Conservation (phyloP, 2,113 vertebrate genomes). For the Ranitomeya imitator region DNA sequence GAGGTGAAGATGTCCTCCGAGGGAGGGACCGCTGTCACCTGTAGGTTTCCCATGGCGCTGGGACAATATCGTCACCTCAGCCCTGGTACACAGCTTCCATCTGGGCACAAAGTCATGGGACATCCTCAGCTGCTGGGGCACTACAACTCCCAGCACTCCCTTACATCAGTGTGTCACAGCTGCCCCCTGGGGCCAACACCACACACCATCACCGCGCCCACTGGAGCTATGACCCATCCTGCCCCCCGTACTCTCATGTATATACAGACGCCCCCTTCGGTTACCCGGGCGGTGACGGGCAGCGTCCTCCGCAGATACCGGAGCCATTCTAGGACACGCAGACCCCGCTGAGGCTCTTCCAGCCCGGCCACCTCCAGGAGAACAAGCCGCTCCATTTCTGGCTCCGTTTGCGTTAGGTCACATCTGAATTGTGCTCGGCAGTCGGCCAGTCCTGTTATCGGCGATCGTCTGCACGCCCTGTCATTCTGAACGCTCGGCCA, state of each 20-base stretch:
- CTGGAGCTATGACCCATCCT: neutral
- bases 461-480: slow-evolving; percentile 12
- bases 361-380: slow-evolving; percentile 8
- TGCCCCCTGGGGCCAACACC: too few relatives aligned
- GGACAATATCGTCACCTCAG: too few relatives aligned
- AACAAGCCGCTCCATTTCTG: slow-evolving; percentile 12
- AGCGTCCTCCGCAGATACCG: slow-evolving; percentile 46
- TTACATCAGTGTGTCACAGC: too few relatives aligned
- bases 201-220: neutral
- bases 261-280: neutral
- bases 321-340: slow-evolving; percentile 51
- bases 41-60: too few relatives aligned
- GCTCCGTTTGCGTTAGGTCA: neutral
- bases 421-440: neutral
- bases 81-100: too few relatives aligned
- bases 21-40: too few relatives aligned
- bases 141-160: too few relatives aligned
- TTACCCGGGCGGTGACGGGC: slow-evolving; percentile 50
- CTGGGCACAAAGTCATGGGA: too few relatives aligned
- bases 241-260: neutral
- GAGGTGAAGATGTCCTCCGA: too few relatives aligned
- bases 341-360: slow-evolving; percentile 30
- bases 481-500: neutral
- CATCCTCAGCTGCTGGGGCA: too few relatives aligned
- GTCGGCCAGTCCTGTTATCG: slow-evolving; percentile 21